These are phyloP conservation scores for Pseudois nayaur DNA, from an alignment of 2,113 vertebrate species.

Conservation along the genomic window DNA sequence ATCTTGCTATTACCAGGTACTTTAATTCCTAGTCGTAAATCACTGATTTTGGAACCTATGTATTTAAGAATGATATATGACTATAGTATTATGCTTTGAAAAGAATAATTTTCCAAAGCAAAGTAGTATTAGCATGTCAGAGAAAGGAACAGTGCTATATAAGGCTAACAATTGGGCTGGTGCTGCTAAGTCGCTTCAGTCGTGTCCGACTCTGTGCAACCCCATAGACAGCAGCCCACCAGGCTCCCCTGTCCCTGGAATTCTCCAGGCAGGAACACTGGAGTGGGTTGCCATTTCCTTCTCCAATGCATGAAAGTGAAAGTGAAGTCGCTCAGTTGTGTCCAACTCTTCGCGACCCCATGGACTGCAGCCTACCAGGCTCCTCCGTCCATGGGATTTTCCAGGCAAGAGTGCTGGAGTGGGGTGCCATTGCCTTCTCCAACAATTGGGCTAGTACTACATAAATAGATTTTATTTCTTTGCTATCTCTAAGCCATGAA, in stretches of 20 bases:
- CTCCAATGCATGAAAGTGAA: too few species aligned
- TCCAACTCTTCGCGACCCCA: accelerated
- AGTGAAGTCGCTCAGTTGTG: too few species aligned
- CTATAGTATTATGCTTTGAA: not conserved
- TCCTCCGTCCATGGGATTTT: too few species aligned
- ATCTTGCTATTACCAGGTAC: not conserved
- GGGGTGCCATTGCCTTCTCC: too few species aligned
- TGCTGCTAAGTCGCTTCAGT: too few species aligned
- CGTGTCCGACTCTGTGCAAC: accelerated
- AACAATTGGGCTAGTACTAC: not conserved
- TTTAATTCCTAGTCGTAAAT: not conserved
- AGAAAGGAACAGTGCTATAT: not conserved
- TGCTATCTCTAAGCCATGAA: not conserved
- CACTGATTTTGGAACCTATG: not conserved
- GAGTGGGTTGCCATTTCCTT: too few species aligned
- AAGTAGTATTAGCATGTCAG: not conserved
- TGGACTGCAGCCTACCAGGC: too few species aligned
- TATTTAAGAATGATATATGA: not conserved
- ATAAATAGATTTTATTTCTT: not conserved
- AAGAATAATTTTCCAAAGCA: not conserved
- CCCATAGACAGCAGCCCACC: too few species aligned
- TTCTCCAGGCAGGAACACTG: too few species aligned
- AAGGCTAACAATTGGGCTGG: not conserved
- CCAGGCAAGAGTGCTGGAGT: too few species aligned
- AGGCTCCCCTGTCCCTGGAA: accelerated